Evolutionary conservation across 2,113 vertebrate species (phyloP).

Genomic region (Rynchops niger): DNA sequence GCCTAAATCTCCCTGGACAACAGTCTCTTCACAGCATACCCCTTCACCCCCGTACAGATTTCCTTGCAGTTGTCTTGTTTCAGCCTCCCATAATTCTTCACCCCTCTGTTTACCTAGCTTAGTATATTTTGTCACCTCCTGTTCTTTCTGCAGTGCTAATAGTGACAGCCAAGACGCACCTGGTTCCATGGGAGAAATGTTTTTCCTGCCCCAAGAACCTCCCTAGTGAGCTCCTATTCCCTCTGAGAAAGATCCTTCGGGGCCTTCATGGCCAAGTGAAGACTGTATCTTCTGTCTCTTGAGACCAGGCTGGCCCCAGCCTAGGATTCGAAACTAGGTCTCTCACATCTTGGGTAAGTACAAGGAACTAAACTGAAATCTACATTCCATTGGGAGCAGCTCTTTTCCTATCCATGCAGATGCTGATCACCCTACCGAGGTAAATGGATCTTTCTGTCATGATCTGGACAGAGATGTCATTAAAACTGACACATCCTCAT

Average conservation of each 20-base stretch:
- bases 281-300: not conserved
- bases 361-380: not conserved
- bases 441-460: not conserved
- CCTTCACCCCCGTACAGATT: not conserved
- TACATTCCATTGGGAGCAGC: not conserved
- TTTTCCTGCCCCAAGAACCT: not conserved
- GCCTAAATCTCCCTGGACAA: not conserved
- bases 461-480: not conserved
- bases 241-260: not conserved
- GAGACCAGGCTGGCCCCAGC: not conserved
- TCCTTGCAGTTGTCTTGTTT: not conserved
- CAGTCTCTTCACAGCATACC: not conserved
- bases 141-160: not conserved
- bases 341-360: not conserved
- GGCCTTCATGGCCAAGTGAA: not conserved
- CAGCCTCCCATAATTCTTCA: not conserved
- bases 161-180: not conserved
- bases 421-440: not conserved
- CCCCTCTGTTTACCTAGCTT: not conserved
- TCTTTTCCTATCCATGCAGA: not conserved
- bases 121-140: not conserved
- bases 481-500: not conserved
- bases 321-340: not conserved
- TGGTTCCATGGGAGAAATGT: not conserved
- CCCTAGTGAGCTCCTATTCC: not conserved